Base-by-base conservation (phyloP, 2,113 vertebrate genomes). In the Tretioscincus oriximinensis region DNA sequence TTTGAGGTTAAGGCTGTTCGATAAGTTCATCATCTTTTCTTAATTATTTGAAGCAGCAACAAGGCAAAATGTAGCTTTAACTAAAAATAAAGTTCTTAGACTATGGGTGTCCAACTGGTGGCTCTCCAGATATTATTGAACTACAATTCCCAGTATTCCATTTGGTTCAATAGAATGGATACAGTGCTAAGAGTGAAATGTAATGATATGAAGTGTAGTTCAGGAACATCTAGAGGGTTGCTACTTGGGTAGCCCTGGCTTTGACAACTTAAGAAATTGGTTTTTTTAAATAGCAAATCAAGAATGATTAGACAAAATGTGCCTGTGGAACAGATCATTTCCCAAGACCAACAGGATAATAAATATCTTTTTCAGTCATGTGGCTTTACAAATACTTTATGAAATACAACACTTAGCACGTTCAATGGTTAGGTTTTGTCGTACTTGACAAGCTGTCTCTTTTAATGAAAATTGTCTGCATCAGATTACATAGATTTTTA, bases 251-350 rank as follows among this genome's bases (percentile, higher is more conserved):
- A 41, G 35, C 35, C 35, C 35, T 41, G 35, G 54, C 54, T 58
- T 91, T 88, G 84, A 87, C 85, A 85, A 93, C 78, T 92, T 74
- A 89, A 89, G 90, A 86, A 86, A 85, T 88, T 84, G 91, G 90
- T 92, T 91, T 92, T 90, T 28, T 90, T 87, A 41, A 41, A 89
- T 64, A 92, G 88, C 87, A 94, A 95, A 94, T 90, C 88, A 87
- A 89, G 78, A 84, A 87, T 71, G 71, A 95, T 96, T 94, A 94
- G 90, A 95, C 94, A 88, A 94, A 94, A 93, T 81, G 26, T 22
- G 76, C 86, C 90, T 92, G 66, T 86, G 91, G 93, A 93, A 92
- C 72, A 90, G 91, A 92, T 87, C 82, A 81, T 86, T 89, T 88
- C 85, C 82, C 86, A 88, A 90, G 89, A 91, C 84, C 77, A 76